These are phyloP conservation scores for Adelognathus sp. DNA, from an alignment of 2,888 invertebrate genomes.

Conservation along the genomic window DNA sequence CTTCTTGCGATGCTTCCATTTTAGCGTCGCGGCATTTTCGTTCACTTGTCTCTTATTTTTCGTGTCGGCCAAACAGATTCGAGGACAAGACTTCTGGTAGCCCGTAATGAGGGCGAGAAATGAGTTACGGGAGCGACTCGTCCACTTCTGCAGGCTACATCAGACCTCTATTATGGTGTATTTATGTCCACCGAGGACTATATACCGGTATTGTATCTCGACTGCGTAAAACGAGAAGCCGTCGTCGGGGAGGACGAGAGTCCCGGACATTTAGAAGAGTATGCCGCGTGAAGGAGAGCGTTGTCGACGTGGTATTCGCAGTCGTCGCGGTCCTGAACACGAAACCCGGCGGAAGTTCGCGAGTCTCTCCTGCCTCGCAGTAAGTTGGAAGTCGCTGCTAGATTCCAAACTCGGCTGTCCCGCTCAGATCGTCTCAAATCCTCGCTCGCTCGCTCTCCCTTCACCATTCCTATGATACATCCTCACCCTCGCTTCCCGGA, in stretches of 20 bases:
- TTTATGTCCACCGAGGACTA: background rate
- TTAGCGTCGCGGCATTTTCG: background rate
- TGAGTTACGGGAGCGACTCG: background rate
- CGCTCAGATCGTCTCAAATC: constrained; percentile 22
- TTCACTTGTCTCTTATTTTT: background rate
- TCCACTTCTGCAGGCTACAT: background rate
- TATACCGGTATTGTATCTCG: constrained; percentile 13
- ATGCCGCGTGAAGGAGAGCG: constrained; percentile 49
- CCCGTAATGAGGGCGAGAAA: background rate
- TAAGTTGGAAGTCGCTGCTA: constrained; percentile 57
- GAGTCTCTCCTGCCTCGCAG: constrained; percentile 46
- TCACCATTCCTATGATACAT: constrained; percentile 8
- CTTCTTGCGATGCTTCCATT: too few species aligned
- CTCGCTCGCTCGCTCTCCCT: constrained; percentile 23
- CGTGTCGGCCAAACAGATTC: constrained; percentile 51
- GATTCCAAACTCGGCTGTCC: constrained; percentile 57
- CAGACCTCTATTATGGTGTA: background rate
- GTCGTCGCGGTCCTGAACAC: constrained; percentile 56
- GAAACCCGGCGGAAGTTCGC: constrained; percentile 57
- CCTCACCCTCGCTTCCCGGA: constrained; percentile 46
- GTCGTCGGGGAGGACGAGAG: constrained; percentile 20
- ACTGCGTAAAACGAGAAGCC: constrained; percentile 40
- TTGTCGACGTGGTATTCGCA: constrained; percentile 43
- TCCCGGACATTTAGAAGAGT: constrained; percentile 49
- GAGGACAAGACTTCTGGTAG: constrained; percentile 58